A percentile compares a stretch with the other conserved stretches of the same genome.
Evolutionary conservation across 2,888 invertebrate species (phyloP).

Genomic region (Athrips mouffetella): DNA sequence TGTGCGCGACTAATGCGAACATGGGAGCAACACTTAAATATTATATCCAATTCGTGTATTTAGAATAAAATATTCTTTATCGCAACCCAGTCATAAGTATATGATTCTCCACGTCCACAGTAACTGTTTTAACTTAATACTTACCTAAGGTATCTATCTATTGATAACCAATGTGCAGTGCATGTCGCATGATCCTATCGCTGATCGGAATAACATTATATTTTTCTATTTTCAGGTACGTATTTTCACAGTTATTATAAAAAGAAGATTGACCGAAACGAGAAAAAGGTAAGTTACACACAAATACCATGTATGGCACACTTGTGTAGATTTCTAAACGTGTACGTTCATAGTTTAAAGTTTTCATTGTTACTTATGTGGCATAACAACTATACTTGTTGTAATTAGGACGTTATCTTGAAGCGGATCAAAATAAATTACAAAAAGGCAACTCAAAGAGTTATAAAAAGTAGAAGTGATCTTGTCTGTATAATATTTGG

Average conservation of each 20-base stretch:
- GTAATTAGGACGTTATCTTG: slow-evolving; percentile 53
- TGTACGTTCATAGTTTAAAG: too few species aligned
- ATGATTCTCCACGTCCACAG: too few species aligned
- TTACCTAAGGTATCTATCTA: too few species aligned
- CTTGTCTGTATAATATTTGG: not conserved
- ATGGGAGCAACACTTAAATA: too few species aligned
- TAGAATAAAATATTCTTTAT: too few species aligned
- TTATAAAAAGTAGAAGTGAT: not conserved
- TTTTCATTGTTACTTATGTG: slow-evolving; percentile 24
- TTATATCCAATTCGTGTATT: too few species aligned
- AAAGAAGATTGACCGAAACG: not conserved
- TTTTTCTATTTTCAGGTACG: slow-evolving; percentile 10
- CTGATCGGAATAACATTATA: not conserved
- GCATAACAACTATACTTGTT: slow-evolving; percentile 47
- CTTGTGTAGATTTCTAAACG: too few species aligned
- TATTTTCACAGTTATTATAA: not conserved
- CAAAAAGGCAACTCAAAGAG: slow-evolving; percentile 43
- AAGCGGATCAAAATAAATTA: slow-evolving; percentile 49
- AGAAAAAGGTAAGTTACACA: not conserved
- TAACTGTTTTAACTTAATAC: too few species aligned
- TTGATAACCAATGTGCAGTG: too few species aligned
- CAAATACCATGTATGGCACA: not conserved
- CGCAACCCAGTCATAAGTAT: too few species aligned
- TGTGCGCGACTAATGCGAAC: not conserved
- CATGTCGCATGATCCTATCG: too few species aligned